Evolutionary conservation across 2,113 vertebrate genomes (phyloP).

Genomic region (Poicephalus meyeri): DNA sequence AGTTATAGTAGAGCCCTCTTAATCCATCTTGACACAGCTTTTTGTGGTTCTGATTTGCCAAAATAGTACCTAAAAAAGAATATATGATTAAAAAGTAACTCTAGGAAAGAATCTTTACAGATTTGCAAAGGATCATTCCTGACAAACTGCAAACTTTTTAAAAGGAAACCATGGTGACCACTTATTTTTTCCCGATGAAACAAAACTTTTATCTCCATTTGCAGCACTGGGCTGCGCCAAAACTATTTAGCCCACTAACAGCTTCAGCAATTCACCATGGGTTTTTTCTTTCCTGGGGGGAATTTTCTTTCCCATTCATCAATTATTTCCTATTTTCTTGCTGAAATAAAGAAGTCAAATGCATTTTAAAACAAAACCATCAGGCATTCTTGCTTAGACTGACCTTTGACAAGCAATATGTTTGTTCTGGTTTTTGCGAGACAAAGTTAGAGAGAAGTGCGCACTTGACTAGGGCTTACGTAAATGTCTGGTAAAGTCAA

Average conservation of each 20-base stretch:
- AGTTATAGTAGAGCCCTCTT: neutral
- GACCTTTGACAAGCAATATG: conserved; percentile 17
- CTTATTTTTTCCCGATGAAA: neutral
- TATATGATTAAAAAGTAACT: neutral
- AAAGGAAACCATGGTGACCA: neutral
- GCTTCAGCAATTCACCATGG: neutral
- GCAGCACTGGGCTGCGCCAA: neutral
- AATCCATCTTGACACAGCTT: neutral
- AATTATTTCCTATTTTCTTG: conserved; percentile 36
- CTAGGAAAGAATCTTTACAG: neutral
- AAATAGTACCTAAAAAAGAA: neutral
- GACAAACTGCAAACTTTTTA: neutral
- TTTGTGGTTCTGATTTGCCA: neutral
- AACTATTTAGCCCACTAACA: neutral
- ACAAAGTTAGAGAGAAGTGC: conserved; percentile 2
- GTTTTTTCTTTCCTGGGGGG: neutral
- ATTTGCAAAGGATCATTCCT: neutral
- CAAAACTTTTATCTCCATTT: neutral
- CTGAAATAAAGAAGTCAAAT: neutral
- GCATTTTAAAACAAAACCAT: neutral
- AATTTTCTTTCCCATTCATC: conserved; percentile 11
- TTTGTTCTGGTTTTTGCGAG: neutral
- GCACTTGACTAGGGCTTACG: neutral
- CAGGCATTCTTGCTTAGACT: conserved; percentile 6
- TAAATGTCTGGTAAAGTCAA: conserved; percentile 26